Conservation (phyloP, 2,113 vertebrate genomes). For the Menidia beryllina region DNA sequence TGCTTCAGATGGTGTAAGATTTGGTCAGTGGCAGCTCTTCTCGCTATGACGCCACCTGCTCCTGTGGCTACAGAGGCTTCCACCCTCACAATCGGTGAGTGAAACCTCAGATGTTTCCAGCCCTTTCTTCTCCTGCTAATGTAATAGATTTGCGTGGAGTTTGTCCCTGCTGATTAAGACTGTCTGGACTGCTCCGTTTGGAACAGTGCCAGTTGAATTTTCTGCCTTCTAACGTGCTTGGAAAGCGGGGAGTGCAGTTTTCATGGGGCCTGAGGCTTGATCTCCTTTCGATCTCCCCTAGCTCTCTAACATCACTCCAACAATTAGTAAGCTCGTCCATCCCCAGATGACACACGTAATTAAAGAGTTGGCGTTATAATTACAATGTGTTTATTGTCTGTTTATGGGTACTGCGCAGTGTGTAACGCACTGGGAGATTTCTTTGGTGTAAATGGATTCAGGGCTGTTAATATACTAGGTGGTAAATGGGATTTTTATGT, state of each 20-base stretch:
- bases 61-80: conserved; percentile 17
- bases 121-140: conserved; percentile 51
- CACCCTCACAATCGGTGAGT: conserved; percentile 29
- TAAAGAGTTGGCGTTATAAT: conserved; percentile 76
- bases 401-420: conserved; percentile 65
- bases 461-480: conserved; percentile 58
- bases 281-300: conserved; percentile 53
- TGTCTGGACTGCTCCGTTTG: conserved; percentile 70
- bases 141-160: conserved; percentile 70
- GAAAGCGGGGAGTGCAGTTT: conserved; percentile 64
- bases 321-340: conserved; percentile 68
- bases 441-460: conserved; percentile 70
- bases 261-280: conserved; percentile 61
- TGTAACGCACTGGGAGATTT: conserved; percentile 51
- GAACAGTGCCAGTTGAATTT: conserved; percentile 72
- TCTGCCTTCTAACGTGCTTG: conserved; percentile 65
- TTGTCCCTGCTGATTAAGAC: conserved; percentile 66
- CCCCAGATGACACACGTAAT: conserved; percentile 71
- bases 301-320: conserved; percentile 65
- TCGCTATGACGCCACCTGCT: neutral
- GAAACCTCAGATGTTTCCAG: conserved; percentile 35
- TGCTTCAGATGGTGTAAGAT: neutral
- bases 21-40: conserved; percentile 1
- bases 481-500: conserved; percentile 60
- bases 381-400: conserved; percentile 74